Base-by-base conservation (phyloP, 64 coral and sea anemone genomes). In the Porites lutea region DNA sequence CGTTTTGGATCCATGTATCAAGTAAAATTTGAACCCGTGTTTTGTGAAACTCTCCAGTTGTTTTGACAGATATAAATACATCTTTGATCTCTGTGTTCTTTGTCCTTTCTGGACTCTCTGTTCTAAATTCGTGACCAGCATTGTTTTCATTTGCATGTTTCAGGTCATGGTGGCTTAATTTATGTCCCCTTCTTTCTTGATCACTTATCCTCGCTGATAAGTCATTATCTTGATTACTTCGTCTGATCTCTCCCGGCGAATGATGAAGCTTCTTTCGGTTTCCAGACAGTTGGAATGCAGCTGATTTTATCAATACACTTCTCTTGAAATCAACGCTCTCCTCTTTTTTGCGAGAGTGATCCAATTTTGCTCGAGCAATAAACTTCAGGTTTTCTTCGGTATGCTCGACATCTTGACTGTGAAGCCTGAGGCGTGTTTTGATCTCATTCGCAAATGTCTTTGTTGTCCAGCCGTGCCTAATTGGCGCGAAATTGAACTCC, bases 21-120 rank as follows among this genome's bases (percentile, higher is more conserved):
- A 72, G 60, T 16, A 96, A 59, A 43, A 86, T 87, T 3, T 44
- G 8, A 60, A 96, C 52, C 15, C 95, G 90, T 13, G 87, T 86
- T 8, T 65, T 44, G 80, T 96, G 95, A 52, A 84, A 96, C 8
- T 87, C 68, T 22, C 78, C 57, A 45, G 95, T 90, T 8, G 95
- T 96, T 64, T 96, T 96, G 9, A 96, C 87, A 44, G 95, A 96
- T 19, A 96, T 93, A 89, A 96, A 89, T 48, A 96, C 71, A 71
- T 96, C 95, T 52, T 90, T 60, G 13, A 92, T 65, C 27, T 74
- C 65, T 19, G 95, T 93, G 7, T 62, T 9, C 37, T 82, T 64
- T 10, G 44, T 23, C 59, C 57, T 10, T 49, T 23, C 13, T 18
- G 0, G 22, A 45, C 77, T 23, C 15, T 74, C 37, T 12, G 58